A percentile compares a stretch with the other conserved stretches of the same genome.
phyloP scores from a whole-genome alignment of 2,888 invertebrate genomes.

The Andrena fulva region DNA sequence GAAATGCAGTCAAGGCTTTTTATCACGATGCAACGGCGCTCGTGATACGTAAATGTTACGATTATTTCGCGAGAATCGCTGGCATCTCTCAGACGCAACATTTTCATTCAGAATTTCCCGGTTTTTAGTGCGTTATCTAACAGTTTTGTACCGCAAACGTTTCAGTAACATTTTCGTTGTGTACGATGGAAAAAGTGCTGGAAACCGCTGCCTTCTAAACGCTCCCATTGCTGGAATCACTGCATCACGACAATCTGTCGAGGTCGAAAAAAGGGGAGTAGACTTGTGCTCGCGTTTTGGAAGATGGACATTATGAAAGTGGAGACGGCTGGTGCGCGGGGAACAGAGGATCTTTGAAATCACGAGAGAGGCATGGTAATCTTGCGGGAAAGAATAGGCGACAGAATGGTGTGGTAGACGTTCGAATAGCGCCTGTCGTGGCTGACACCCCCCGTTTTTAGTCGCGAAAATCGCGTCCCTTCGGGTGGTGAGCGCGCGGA shows the following conservation, averaged over 20 bases:
- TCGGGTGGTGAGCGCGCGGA: conserved; percentile 45
- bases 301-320: not conserved
- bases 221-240: not conserved
- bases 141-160: not conserved
- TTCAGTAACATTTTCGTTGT: not conserved
- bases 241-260: not conserved
- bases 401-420: conserved; percentile 32
- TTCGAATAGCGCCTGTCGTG: conserved; percentile 14
- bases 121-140: not conserved
- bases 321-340: not conserved
- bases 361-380: not conserved
- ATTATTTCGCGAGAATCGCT: not conserved
- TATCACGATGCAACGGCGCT: not conserved
- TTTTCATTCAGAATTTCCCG: not conserved
- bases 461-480: conserved; percentile 13
- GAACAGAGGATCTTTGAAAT: conserved; percentile 6
- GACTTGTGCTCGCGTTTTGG: not conserved
- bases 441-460: conserved; percentile 21
- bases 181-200: not conserved
- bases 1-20: no score
- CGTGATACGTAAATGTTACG: not conserved
- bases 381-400: conserved; percentile 19
- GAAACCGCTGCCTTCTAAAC: not conserved
- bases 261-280: not conserved
- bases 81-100: not conserved